These are phyloP conservation scores for Tyrannus savana DNA, from an alignment of 2,113 vertebrate genomes.

Conservation along the genomic window DNA sequence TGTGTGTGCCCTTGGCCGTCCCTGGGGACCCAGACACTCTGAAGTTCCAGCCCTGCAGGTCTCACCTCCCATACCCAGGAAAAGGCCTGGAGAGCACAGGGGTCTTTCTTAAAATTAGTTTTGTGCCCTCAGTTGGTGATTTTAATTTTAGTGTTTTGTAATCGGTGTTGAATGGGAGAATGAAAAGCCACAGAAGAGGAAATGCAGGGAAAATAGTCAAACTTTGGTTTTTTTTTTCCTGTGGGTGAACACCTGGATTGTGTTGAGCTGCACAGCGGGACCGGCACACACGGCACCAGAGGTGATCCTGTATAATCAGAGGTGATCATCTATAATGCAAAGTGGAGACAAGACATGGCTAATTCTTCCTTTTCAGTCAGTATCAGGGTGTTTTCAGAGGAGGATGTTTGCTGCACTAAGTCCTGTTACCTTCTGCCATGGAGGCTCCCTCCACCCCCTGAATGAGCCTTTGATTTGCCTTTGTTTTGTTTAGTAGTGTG, in stretches of 20 bases:
- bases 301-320: background rate
- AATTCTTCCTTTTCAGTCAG: background rate
- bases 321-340: background rate
- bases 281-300: rapidly evolving
- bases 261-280: background rate
- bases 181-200: background rate
- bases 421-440: background rate
- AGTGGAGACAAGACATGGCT: background rate
- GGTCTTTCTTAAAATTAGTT: background rate
- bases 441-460: background rate
- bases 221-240: background rate
- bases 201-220: background rate
- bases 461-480: background rate
- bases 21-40: background rate
- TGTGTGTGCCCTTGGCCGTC: background rate
- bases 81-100: background rate
- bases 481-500: background rate
- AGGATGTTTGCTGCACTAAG: background rate
- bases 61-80: background rate
- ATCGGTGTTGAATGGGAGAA: background rate
- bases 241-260: background rate
- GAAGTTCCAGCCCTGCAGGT: rapidly evolving
- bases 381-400: background rate
- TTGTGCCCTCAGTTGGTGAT: background rate
- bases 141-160: background rate